Percentiles rank a stretch among this genome's conserved stretches.
Evolutionary conservation across 2,797 vertebrate genomes (phyloP).

Genomic region (Pogonophryne albipinna): DNA sequence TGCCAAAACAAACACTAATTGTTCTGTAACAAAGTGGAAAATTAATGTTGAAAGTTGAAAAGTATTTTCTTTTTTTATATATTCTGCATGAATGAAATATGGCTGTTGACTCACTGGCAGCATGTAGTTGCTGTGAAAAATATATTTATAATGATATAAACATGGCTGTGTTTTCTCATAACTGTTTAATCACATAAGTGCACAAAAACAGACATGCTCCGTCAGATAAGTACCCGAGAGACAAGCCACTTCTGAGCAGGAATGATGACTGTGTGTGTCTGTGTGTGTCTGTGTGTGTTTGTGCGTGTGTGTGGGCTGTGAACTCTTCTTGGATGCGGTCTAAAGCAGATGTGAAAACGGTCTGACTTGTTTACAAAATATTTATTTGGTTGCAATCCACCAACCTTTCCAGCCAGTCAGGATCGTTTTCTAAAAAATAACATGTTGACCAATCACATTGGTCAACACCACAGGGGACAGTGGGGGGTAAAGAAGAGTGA

Average conservation of each 20-base stretch:
- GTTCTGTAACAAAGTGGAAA: constrained; percentile 26
- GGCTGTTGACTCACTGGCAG: constrained; percentile 13
- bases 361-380: constrained; percentile 49
- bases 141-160: constrained; percentile 22
- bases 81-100: constrained; percentile 29
- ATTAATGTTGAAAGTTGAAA: constrained; percentile 11
- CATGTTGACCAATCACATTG: constrained; percentile 21
- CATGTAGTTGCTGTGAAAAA: background rate
- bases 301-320: constrained; percentile 20
- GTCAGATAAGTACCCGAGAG: constrained; percentile 52
- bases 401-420: constrained; percentile 19
- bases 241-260: constrained; percentile 37
- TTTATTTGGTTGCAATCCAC: constrained; percentile 52
- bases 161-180: constrained; percentile 38
- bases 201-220: constrained; percentile 51
- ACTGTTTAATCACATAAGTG: constrained; percentile 45
- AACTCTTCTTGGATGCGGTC: constrained; percentile 30
- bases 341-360: constrained; percentile 63
- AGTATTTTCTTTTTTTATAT: background rate
- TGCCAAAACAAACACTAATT: constrained; percentile 54
- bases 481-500: constrained; percentile 27
- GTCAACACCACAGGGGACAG: constrained; percentile 16
- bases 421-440: constrained; percentile 27
- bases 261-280: constrained; percentile 7
- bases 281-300: background rate